Evolutionary conservation across 2,888 invertebrate genomes (phyloP).

Genomic region (Poecilus cupreus): DNA sequence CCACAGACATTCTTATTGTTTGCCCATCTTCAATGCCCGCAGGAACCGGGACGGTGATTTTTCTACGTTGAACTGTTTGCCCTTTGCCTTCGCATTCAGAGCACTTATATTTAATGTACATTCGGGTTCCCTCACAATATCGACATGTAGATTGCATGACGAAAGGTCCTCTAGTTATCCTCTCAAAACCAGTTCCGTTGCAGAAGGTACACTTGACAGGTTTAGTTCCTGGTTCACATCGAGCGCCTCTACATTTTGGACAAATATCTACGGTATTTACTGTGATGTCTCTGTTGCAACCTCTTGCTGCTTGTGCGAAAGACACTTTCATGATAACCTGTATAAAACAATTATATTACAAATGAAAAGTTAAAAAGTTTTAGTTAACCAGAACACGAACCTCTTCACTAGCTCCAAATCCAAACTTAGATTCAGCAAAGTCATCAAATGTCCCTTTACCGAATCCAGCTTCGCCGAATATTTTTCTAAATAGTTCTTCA

Average conservation of each 20-base stretch:
- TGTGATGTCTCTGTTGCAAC: constrained; percentile 93
- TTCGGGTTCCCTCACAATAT: constrained; percentile 89
- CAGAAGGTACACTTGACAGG: constrained; percentile 92
- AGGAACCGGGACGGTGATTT: constrained; percentile 94
- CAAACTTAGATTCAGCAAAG: constrained; percentile 91
- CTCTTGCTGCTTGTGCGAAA: constrained; percentile 96
- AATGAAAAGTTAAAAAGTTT: constrained; percentile 2
- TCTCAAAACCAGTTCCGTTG: constrained; percentile 97
- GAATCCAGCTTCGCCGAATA: constrained; percentile 92
- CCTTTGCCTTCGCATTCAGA: constrained; percentile 94
- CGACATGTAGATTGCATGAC: constrained; percentile 97
- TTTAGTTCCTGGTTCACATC: constrained; percentile 94
- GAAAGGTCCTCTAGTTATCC: constrained; percentile 89
- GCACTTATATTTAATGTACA: constrained; percentile 94
- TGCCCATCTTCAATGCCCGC: constrained; percentile 98
- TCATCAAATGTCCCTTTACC: constrained; percentile 81
- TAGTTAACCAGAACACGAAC: constrained; percentile 71
- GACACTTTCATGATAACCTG: constrained; percentile 91
- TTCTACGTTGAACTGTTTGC: constrained; percentile 87
- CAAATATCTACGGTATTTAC: constrained; percentile 96
- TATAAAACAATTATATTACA: constrained; percentile 62
- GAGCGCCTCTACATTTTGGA: constrained; percentile 88
- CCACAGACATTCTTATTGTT: constrained; percentile 95
- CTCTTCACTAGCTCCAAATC: constrained; percentile 94
- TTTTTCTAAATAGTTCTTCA: constrained; percentile 96